A percentile compares a stretch with the other conserved stretches of the same genome.
Conservation (phyloP, 2,797 vertebrate genomes). For the Halcyon leucocephala region DNA sequence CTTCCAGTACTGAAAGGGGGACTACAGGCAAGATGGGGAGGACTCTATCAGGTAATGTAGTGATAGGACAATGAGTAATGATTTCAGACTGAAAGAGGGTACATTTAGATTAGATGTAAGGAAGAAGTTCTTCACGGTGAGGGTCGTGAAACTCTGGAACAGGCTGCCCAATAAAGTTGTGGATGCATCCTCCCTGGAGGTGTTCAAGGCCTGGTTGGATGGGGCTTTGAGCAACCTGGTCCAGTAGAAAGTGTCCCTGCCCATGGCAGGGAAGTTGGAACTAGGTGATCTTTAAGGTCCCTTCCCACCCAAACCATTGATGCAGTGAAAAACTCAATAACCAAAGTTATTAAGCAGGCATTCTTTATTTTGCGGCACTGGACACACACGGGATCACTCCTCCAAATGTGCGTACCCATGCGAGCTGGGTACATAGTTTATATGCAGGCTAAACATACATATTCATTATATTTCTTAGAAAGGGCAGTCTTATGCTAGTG, state of each 20-base stretch:
- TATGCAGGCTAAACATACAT: too few species aligned
- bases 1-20: not conserved
- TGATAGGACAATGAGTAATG: not conserved
- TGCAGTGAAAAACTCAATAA: too few species aligned
- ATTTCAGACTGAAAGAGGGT: not conserved
- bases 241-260: not conserved
- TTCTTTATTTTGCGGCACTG: too few species aligned
- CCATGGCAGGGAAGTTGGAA: not conserved
- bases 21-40: not conserved
- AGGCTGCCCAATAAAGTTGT: not conserved
- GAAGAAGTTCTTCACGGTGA: not conserved
- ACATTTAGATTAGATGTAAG: not conserved
- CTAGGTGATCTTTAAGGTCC: not conserved
- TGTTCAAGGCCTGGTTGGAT: not conserved
- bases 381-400: too few species aligned
- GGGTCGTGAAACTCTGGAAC: not conserved
- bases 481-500: too few species aligned
- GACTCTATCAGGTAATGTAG: not conserved
- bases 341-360: too few species aligned
- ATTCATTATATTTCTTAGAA: too few species aligned
- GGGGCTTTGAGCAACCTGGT: not conserved
- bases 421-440: too few species aligned
- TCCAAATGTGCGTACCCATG: too few species aligned
- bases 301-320: not conserved
- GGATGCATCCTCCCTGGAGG: not conserved